These are phyloP conservation scores for Lycia hirtaria DNA, from an alignment of 2,888 invertebrate genomes.

Conservation along the genomic window DNA sequence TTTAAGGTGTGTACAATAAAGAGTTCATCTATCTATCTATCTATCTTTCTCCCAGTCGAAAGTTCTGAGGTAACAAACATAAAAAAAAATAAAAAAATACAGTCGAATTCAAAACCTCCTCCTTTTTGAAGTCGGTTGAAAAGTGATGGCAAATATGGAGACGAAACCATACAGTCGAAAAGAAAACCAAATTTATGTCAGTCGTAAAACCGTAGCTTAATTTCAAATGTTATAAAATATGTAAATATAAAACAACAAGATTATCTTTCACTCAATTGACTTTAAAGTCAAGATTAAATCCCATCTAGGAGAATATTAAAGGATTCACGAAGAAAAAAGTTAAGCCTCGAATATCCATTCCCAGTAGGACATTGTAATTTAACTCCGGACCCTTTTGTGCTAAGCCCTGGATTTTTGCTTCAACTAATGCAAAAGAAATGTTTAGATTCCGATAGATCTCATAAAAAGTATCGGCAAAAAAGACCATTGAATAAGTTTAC, in stretches of 20 bases:
- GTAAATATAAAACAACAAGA: not conserved
- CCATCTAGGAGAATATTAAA: conserved; percentile 1
- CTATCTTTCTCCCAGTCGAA: no score
- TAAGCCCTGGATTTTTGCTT: conserved; percentile 13
- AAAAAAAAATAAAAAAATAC: no score
- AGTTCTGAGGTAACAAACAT: no score
- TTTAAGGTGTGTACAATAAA: no score
- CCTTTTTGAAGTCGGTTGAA: no score
- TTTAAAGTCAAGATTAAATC: not conserved
- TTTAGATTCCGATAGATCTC: not conserved
- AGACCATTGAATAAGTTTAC: not conserved
- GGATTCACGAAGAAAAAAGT: not conserved
- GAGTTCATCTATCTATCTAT: no score
- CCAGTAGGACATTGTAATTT: conserved; percentile 6
- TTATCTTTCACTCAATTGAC: not conserved
- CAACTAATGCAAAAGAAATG: conserved; percentile 7
- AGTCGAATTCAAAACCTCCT: no score
- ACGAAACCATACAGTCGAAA: no score
- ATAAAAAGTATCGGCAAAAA: not conserved
- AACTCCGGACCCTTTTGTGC: conserved; percentile 2
- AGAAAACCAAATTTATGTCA: no score
- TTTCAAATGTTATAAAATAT: no score
- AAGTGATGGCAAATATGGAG: no score
- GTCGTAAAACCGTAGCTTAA: no score
- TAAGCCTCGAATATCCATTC: not conserved